phyloP scores from a whole-genome alignment of 37 sponge, comb jelly and placozoan genomes.

The Spongilla lacustris region DNA sequence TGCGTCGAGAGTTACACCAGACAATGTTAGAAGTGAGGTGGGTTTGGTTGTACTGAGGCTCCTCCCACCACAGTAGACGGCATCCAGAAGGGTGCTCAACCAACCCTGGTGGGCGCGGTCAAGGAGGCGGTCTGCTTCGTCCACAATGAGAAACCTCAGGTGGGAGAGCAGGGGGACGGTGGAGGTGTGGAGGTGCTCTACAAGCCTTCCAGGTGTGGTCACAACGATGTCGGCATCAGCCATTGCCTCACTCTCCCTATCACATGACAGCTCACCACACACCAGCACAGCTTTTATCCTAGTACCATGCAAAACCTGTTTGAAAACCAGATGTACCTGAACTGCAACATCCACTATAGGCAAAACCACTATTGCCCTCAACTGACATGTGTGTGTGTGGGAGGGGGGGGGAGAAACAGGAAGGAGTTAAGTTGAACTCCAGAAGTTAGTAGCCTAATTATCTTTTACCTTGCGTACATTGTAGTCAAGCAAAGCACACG shows the following conservation, averaged over 20 bases:
- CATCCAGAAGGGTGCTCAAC: constrained; percentile 58
- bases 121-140: constrained; percentile 93
- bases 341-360: constrained; percentile 84
- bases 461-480: constrained; percentile 34
- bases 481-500: constrained; percentile 47
- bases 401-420: neutral
- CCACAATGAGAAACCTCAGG: constrained; percentile 88
- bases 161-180: neutral
- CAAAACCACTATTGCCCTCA: constrained; percentile 79
- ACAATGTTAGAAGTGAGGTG: neutral
- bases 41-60: neutral
- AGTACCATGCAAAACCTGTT: constrained; percentile 60
- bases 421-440: neutral
- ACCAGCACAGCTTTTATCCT: constrained; percentile 42
- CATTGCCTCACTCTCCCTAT: constrained; percentile 39
- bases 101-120: constrained; percentile 82
- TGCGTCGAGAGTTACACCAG: neutral
- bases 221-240: constrained; percentile 70
- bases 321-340: constrained; percentile 80
- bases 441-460: no score
- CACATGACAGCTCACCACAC: constrained; percentile 46
- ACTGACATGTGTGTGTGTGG: neutral
- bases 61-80: constrained; percentile 1
- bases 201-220: constrained; percentile 90
- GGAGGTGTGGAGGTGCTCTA: constrained; percentile 56